Conservation (phyloP, 2,888 invertebrate species). For the Cheilosia impressa region DNA sequence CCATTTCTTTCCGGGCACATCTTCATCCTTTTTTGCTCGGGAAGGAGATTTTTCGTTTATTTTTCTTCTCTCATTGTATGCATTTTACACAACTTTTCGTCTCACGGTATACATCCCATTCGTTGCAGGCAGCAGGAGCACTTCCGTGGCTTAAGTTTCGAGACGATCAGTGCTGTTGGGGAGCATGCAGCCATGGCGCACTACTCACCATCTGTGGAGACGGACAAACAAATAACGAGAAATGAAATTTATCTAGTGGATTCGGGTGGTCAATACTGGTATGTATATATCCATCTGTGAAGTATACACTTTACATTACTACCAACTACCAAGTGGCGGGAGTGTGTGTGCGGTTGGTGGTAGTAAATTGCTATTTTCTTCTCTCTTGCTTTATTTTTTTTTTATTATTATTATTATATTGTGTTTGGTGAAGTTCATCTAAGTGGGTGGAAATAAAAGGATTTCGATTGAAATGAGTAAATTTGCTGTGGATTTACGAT, state of each 20-base stretch:
- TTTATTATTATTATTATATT: slow-evolving; percentile 4
- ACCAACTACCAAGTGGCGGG: not conserved
- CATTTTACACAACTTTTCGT: slow-evolving; percentile 55
- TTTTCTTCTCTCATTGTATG: not conserved
- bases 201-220: slow-evolving; percentile 87
- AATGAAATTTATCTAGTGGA: slow-evolving; percentile 94
- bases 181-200: slow-evolving; percentile 96
- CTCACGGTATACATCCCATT: slow-evolving; percentile 32
- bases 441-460: slow-evolving; percentile 38
- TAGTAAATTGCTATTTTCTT: slow-evolving; percentile 31
- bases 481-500: slow-evolving; percentile 10
- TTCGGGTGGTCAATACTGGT: slow-evolving; percentile 91
- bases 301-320: not conserved
- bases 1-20: slow-evolving; percentile 50
- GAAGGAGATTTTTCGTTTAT: slow-evolving; percentile 34
- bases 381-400: not conserved
- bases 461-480: slow-evolving; percentile 43
- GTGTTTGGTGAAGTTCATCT: slow-evolving; percentile 6
- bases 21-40: slow-evolving; percentile 40
- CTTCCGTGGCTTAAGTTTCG: slow-evolving; percentile 92
- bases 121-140: slow-evolving; percentile 86
- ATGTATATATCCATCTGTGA: slow-evolving; percentile 5
- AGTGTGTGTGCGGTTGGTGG: slow-evolving; percentile 5
- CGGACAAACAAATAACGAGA: slow-evolving; percentile 87
- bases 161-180: slow-evolving; percentile 94